A percentile compares a stretch with the other conserved stretches of the same genome.
These are phyloP conservation scores for Salvelinus namaycush DNA, from an alignment of 2,113 vertebrate species.

Conservation along the genomic window DNA sequence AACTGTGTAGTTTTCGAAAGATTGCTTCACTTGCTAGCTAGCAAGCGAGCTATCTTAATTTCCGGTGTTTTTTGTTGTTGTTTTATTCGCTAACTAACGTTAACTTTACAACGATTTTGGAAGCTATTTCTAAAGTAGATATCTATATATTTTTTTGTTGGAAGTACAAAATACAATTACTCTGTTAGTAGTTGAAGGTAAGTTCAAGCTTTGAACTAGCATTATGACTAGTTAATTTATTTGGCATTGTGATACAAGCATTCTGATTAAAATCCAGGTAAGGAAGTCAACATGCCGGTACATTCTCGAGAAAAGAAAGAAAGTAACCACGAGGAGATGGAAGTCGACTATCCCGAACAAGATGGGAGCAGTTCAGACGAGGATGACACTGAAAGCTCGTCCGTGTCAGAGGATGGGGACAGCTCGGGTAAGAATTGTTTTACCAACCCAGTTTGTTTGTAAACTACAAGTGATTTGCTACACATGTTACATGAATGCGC, in stretches of 20 bases:
- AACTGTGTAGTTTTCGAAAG: neutral
- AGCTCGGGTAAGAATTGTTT: slow-evolving; percentile 81
- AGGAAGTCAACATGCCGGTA: slow-evolving; percentile 80
- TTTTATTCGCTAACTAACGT: too few species aligned
- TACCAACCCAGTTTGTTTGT: neutral
- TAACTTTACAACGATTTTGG: too few species aligned
- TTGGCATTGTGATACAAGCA: neutral
- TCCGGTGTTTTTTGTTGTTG: too few species aligned
- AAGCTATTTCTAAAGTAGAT: too few species aligned
- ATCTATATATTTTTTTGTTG: too few species aligned
- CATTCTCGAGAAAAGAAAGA: slow-evolving; percentile 95
- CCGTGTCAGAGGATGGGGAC: slow-evolving; percentile 94
- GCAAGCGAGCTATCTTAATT: too few species aligned
- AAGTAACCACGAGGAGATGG: slow-evolving; percentile 86
- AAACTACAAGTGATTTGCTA: neutral
- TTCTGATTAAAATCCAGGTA: neutral
- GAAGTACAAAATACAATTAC: too few species aligned
- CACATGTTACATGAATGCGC: neutral
- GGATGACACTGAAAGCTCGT: slow-evolving; percentile 92
- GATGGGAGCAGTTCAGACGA: slow-evolving; percentile 92
- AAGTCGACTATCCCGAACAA: slow-evolving; percentile 92
- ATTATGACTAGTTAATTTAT: neutral
- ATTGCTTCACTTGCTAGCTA: neutral
- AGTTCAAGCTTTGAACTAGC: neutral
- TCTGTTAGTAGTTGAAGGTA: neutral